Base-by-base conservation (phyloP, 1,140 invertebrate genomes). In the Heterodera schachtii region DNA sequence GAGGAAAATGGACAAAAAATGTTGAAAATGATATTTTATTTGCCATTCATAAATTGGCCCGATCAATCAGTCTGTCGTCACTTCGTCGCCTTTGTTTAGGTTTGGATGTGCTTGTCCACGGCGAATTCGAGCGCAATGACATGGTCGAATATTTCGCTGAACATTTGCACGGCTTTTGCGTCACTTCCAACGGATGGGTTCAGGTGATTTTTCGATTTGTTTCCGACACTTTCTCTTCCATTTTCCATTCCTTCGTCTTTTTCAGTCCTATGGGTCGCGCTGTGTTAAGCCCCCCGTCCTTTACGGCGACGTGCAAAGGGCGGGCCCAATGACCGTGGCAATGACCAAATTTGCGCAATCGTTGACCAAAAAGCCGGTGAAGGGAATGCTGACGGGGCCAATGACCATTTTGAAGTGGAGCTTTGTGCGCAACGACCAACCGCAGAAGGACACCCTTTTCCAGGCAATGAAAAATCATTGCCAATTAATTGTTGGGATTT, bases 331-430 rank as follows among this genome's bases (percentile, higher is more conserved):
- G 81, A 82, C 81, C n/a, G 80, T 82, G n/a, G 81, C 81, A 19
- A 78, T 75, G 81, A 83, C 69, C 64, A 82, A 49, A 21, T 82
- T 77, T 49, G 81, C 81, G 16, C 81, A 82, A 46, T 71, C 46
- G 57, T 64, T 82, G 46, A 83, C 81, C 81, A 82, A 73, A 47
- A 52, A 31, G 71, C 80, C 80, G 21, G 70, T 82, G 5, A 82
- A 82, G 71, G 81, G 81, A 31, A 82, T 82, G 81, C 74, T 82
- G 81, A 82, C 81, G 16, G 81, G 81, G 11, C 81, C 81, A 49
- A 77, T 70, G 9, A 82, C 81, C 66, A 82, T 82, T 13, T 52
- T 82, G 19, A 49, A 70, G 81, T 82, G 81, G 81, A 78, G 73
- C 46, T 82, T 82, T 21, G 80, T 82, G 43, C 81, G 81, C 80